Evolutionary conservation across 2,797 vertebrate genomes (phyloP).

Genomic region (Myoxocephalus aenaeus): DNA sequence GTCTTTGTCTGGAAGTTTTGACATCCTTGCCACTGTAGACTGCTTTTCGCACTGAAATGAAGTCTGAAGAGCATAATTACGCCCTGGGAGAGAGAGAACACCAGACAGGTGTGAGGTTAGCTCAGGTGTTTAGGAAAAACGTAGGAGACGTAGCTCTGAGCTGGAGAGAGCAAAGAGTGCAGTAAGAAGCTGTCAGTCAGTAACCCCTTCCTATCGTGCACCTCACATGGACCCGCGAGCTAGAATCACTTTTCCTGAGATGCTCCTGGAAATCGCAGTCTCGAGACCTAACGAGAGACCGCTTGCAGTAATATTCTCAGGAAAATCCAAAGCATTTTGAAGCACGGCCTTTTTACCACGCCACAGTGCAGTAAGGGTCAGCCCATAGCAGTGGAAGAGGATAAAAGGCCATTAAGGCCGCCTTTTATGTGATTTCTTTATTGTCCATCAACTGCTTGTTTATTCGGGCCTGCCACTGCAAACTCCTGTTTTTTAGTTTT

Average conservation of each 20-base stretch:
- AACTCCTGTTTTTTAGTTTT: background rate
- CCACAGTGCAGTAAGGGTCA: constrained; percentile 1
- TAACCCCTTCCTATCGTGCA: background rate
- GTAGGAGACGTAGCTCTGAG: background rate
- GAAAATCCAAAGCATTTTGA: constrained; percentile 7
- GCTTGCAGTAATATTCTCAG: constrained; percentile 16
- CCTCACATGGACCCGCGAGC: constrained; percentile 1
- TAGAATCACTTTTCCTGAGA: constrained; percentile 7
- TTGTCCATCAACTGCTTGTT: background rate
- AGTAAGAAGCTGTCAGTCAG: constrained; percentile 18
- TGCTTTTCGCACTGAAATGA: constrained; percentile 26
- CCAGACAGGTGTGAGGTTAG: constrained; percentile 28
- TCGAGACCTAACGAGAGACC: constrained; percentile 9
- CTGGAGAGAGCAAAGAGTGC: background rate
- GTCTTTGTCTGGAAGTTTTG: constrained; percentile 17
- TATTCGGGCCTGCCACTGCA: background rate
- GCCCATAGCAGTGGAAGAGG: background rate
- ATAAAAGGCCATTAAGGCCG: background rate
- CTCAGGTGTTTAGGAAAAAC: constrained; percentile 20
- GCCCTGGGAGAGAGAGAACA: constrained; percentile 1
- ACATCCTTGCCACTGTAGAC: background rate
- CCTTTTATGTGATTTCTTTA: background rate
- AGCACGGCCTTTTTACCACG: constrained; percentile 20
- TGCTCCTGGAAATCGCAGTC: constrained; percentile 6
- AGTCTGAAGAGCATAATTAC: constrained; percentile 39